phyloP scores from a whole-genome alignment of 1,140 invertebrate genomes.

The Drosophila trapezifrons region DNA sequence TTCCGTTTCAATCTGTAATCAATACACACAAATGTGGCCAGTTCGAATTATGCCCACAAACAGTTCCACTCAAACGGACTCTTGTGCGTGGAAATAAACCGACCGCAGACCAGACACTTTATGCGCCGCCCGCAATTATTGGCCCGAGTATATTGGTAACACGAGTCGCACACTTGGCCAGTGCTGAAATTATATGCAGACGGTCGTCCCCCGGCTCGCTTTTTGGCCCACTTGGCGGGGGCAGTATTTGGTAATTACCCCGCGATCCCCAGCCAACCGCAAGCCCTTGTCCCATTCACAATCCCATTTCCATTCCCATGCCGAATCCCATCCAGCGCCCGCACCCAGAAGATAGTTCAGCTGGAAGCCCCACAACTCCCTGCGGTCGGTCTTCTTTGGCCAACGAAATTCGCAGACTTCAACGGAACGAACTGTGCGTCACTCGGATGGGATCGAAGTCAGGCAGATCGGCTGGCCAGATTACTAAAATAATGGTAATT shows the following conservation, averaged over 20 bases:
- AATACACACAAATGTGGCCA: constrained; percentile 33
- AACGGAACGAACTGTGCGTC: constrained; percentile 49
- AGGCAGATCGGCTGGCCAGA: constrained; percentile 44
- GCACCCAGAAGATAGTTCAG: constrained; percentile 24
- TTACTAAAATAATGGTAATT: constrained; percentile 63
- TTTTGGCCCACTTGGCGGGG: constrained; percentile 31
- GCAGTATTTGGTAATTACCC: constrained; percentile 47
- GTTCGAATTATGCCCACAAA: constrained; percentile 21
- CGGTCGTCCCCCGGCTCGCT: constrained; percentile 24
- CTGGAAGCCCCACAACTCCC: constrained; percentile 72
- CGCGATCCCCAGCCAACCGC: constrained; percentile 17
- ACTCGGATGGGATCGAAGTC: constrained; percentile 25
- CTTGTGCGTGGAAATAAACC: constrained; percentile 41
- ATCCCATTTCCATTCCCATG: neutral
- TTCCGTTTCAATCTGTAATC: constrained; percentile 14
- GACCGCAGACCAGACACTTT: constrained; percentile 67
- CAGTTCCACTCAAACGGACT: constrained; percentile 16
- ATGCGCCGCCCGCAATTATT: constrained; percentile 55
- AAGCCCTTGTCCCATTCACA: constrained; percentile 25
- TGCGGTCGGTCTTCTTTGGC: constrained; percentile 52
- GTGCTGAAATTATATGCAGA: constrained; percentile 40
- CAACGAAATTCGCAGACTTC: constrained; percentile 32
- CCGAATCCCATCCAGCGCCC: constrained; percentile 12
- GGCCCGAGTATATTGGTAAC: constrained; percentile 64
- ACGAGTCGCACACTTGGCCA: constrained; percentile 43